phyloP scores from a whole-genome alignment of 2,888 invertebrate genomes.

The Orchestes rusci region DNA sequence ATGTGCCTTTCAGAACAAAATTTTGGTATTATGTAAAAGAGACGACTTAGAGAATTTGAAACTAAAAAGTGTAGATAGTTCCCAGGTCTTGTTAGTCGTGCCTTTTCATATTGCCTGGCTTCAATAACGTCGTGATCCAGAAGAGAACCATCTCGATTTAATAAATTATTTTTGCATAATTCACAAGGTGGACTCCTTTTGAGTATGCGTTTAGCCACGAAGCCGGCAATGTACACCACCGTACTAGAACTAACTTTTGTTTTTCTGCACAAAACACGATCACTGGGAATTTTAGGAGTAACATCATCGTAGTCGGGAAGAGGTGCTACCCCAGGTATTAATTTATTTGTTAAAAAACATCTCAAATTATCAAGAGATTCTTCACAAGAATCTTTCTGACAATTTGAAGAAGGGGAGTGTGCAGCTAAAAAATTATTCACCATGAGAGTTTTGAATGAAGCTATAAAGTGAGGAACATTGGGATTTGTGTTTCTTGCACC shows the following conservation, averaged over 20 bases:
- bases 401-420: slow-evolving; percentile 12
- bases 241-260: background rate
- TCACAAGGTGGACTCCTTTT: background rate
- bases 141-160: slow-evolving; percentile 2
- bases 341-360: slow-evolving; percentile 11
- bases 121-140: slow-evolving; percentile 1
- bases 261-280: background rate
- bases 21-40: no score
- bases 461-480: slow-evolving; percentile 6
- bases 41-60: no score
- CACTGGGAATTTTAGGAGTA: background rate
- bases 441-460: slow-evolving; percentile 10
- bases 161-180: slow-evolving; percentile 6
- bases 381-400: slow-evolving; percentile 4
- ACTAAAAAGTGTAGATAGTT: no score
- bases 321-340: background rate
- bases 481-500: slow-evolving; percentile 9
- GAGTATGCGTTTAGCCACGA: slow-evolving; percentile 2
- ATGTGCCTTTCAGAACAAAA: no score
- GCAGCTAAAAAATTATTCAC: slow-evolving; percentile 16
- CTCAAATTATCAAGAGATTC: slow-evolving; percentile 17
- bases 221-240: slow-evolving; percentile 5
- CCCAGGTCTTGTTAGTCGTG: no score
- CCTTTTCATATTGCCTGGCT: background rate
- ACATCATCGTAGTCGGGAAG: background rate